Conservation (phyloP, 2,888 invertebrate species). For the Gymnosoma rotundatum region DNA sequence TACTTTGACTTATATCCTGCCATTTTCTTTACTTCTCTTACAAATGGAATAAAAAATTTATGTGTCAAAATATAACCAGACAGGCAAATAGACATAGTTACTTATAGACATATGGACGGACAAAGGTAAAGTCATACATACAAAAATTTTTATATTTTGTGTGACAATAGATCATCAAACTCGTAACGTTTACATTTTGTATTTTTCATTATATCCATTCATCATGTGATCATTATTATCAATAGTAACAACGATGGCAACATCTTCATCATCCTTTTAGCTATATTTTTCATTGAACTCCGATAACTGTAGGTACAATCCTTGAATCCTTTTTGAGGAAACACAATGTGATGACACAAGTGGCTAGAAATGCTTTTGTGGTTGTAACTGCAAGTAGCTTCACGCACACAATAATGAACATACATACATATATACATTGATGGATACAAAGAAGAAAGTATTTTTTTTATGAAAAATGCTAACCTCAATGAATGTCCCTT, state of each 20-base stretch:
- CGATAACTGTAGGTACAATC: conserved; percentile 28
- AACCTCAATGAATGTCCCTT: conserved; percentile 58
- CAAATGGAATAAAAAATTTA: neutral
- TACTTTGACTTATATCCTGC: conserved; percentile 1
- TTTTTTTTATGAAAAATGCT: conserved; percentile 14
- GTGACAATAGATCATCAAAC: conserved; percentile 82
- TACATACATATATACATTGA: conserved; percentile 1
- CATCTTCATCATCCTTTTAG: conserved; percentile 5
- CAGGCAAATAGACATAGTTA: conserved; percentile 35
- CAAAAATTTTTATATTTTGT: conserved; percentile 25
- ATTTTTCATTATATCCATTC: conserved; percentile 56
- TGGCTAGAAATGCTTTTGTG: neutral
- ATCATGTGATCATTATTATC: conserved; percentile 37
- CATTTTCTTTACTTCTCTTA: neutral
- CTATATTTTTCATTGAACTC: too few species aligned
- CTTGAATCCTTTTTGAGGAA: conserved; percentile 22
- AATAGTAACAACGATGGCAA: conserved; percentile 7
- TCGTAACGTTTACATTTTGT: conserved; percentile 78
- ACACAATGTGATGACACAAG: conserved; percentile 10
- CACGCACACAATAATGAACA: conserved; percentile 31
- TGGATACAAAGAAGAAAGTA: neutral
- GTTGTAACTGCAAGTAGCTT: conserved; percentile 29
- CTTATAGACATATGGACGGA: conserved; percentile 26
- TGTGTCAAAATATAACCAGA: conserved; percentile 38
- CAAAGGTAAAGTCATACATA: conserved; percentile 31